Percentiles rank a stretch among this genome's conserved stretches.
phyloP scores from a whole-genome alignment of 2,888 invertebrate species.

The Nycteola revayana region DNA sequence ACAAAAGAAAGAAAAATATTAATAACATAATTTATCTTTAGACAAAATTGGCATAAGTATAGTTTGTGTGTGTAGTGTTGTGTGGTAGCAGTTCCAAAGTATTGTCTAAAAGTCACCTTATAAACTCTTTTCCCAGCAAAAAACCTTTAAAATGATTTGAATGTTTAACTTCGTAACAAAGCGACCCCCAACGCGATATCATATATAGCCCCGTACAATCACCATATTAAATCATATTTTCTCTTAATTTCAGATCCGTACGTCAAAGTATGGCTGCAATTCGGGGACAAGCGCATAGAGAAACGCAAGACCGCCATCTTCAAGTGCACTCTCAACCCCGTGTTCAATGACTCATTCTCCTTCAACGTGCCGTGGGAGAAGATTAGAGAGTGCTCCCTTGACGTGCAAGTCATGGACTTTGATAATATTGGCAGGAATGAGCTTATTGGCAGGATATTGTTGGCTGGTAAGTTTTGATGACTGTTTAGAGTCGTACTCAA shows the following conservation, averaged over 20 bases:
- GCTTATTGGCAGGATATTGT: slow-evolving; percentile 94
- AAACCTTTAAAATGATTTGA: no score
- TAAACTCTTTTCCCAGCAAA: no score
- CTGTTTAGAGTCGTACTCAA: no score
- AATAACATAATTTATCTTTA: no score
- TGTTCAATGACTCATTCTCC: slow-evolving; percentile 97
- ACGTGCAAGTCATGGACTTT: slow-evolving; percentile 97
- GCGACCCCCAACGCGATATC: no score
- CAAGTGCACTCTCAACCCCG: slow-evolving; percentile 96
- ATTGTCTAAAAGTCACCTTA: no score
- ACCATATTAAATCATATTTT: not conserved
- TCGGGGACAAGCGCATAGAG: slow-evolving; percentile 96
- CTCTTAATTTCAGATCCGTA: slow-evolving; percentile 92
- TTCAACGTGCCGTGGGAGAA: slow-evolving; percentile 99
- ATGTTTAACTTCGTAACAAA: no score
- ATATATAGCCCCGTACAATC: not conserved
- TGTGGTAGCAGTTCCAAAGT: no score
- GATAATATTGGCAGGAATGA: slow-evolving; percentile 97
- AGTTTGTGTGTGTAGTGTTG: no score
- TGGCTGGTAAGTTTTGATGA: slow-evolving; percentile 88
- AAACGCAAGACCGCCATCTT: slow-evolving; percentile 97
- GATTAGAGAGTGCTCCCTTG: slow-evolving; percentile 95
- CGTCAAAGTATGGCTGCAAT: slow-evolving; percentile 98
- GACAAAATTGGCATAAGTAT: no score
- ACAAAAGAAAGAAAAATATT: no score